Conservation (phyloP, 2,888 invertebrate species). For the Drosophila dives region DNA sequence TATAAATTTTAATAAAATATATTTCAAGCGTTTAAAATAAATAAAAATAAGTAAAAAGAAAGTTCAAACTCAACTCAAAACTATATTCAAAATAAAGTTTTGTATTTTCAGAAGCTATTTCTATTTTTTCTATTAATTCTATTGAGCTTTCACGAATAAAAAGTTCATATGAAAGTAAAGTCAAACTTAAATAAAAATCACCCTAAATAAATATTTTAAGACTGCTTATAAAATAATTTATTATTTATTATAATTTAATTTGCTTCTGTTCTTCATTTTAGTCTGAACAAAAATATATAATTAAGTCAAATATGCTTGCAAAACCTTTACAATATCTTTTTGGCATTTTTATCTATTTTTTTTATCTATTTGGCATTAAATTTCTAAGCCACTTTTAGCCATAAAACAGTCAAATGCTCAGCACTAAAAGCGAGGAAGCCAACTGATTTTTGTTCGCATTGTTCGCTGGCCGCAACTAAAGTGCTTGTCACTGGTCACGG, state of each 20-base stretch:
- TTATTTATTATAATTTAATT: too few relatives aligned
- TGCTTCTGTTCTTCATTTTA: not conserved
- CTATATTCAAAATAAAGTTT: too few relatives aligned
- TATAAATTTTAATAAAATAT: not conserved
- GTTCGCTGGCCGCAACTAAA: constrained; percentile 72
- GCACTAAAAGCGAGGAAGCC: constrained; percentile 29
- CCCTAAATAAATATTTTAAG: not conserved
- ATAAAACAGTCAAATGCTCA: constrained; percentile 46
- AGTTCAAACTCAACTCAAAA: not conserved
- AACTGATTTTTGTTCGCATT: constrained; percentile 46
- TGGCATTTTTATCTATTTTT: too few relatives aligned
- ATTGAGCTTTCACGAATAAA: not conserved
- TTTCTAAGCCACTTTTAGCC: constrained; percentile 7
- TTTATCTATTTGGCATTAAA: not conserved
- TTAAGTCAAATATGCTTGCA: not conserved
- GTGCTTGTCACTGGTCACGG: constrained; percentile 77
- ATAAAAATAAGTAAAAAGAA: not conserved
- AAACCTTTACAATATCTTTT: not conserved
- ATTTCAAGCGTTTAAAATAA: too few relatives aligned
- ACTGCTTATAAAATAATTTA: not conserved
- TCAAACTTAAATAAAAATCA: not conserved
- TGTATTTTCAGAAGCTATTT: not conserved
- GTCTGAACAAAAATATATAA: not conserved
- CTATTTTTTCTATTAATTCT: too few relatives aligned
- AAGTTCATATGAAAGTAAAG: not conserved